Conservation (phyloP, 2,113 vertebrate genomes). For the Nannobrachium achirus region DNA sequence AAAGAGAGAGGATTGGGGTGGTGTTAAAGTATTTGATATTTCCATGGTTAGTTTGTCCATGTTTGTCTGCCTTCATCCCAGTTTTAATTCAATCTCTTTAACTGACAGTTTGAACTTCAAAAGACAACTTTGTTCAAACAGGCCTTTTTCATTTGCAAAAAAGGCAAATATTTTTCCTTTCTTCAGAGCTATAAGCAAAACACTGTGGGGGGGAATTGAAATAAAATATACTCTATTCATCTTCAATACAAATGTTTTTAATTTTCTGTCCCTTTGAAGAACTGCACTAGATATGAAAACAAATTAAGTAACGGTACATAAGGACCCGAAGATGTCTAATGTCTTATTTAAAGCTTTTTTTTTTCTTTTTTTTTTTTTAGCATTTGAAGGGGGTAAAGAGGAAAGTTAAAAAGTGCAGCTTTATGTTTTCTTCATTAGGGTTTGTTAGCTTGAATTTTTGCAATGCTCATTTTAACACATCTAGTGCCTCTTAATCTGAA, state of each 20-base stretch:
- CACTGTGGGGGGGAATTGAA: too few relatives aligned
- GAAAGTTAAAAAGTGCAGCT: too few relatives aligned
- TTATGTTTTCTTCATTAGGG: too few relatives aligned
- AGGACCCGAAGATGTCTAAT: too few relatives aligned
- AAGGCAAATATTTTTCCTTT: neutral
- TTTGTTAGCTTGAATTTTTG: too few relatives aligned
- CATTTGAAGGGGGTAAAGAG: too few relatives aligned
- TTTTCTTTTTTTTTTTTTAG: too few relatives aligned
- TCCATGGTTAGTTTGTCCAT: conserved; percentile 14
- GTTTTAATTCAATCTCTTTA: conserved; percentile 11
- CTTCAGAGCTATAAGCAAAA: neutral
- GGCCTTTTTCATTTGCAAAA: neutral
- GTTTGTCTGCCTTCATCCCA: conserved; percentile 11
- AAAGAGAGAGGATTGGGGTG: neutral
- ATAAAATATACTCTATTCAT: neutral
- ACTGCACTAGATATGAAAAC: neutral
- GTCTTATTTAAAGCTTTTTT: too few relatives aligned
- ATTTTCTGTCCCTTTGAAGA: conserved; percentile 9
- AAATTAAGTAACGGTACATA: too few relatives aligned
- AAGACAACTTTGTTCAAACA: neutral
- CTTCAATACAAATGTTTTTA: conserved; percentile 5
- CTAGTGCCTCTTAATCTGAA: too few relatives aligned
- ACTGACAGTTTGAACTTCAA: conserved; percentile 17
- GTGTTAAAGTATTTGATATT: conserved; percentile 22
- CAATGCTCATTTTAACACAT: too few relatives aligned